Evolutionary conservation across 2,888 invertebrate genomes (phyloP), one percentile per base, ranked within the genome.

Genomic region (Caenorhabditis japonica): DNA sequence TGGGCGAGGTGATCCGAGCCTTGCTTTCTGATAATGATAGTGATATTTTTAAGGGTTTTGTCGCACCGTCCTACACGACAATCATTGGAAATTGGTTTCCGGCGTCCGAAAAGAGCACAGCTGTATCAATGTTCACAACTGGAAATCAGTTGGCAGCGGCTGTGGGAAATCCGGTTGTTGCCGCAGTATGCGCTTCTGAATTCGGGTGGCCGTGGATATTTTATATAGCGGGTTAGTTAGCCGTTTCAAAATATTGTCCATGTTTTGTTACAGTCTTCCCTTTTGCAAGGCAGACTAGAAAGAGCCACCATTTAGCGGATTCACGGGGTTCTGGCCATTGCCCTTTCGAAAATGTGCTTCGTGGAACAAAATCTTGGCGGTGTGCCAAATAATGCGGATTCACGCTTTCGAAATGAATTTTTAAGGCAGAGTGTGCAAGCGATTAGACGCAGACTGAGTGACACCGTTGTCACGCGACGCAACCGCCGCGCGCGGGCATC

Each of bases 41-140:
- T 17, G 8, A 44, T 13, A 25, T 30, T 13, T 47, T 80, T 43
- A 47, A 80, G 74, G 81, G 81, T 8, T 77, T 84, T 41, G 70
- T 82, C 3, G 56, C 81, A 17, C 84, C 84, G 1, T 44, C 82
- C 1, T 74, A 79, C 62, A 84, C 81, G 25, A 61, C 80, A 17
- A 76, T 84, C 13, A 79, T 83, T 25, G 72, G 80, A 10, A 71
- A 80, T 27, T 84, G 84, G 84, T 78, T 84, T 23, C 84, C 84
- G 1, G 76, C 72, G n/a, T 64, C 76, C 13, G 84, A 84, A 49
- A 71, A 78, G 39, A 76, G 80, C 47, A 80, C 78, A 0, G 80
- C 84, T 0, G 51, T 80, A 1, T 78, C 83, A 0, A 39, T 84
- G 3, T 80, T 81, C 51, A 84, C 84, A 0, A 73, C 76, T 1